Percentiles rank a stretch among this genome's conserved stretches.
Conservation (phyloP, 2,797 vertebrate genomes). For the Mionectes olivaceus region DNA sequence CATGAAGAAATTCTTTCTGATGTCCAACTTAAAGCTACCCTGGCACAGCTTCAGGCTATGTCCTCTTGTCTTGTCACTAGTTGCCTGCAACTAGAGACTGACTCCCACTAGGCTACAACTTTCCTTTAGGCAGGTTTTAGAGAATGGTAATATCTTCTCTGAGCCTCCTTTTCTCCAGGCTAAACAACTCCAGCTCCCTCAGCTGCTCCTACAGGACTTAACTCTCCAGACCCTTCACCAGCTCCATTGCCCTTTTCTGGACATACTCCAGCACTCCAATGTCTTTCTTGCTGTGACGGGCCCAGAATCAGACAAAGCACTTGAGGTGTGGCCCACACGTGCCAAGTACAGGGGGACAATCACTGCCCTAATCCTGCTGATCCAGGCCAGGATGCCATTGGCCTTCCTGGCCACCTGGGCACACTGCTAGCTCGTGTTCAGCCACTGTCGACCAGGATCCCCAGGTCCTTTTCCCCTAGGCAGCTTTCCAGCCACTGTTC, state of each 20-base stretch:
- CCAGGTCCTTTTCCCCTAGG: not conserved
- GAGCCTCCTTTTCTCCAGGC: not conserved
- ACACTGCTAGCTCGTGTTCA: not conserved
- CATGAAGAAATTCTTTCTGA: not conserved
- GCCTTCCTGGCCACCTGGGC: not conserved
- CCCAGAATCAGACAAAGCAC: not conserved
- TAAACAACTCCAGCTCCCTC: not conserved
- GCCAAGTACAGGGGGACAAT: accelerated
- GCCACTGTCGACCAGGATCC: not conserved
- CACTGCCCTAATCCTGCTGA: not conserved
- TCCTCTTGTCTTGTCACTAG: not conserved
- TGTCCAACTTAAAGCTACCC: not conserved
- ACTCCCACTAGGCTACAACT: not conserved
- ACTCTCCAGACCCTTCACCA: not conserved
- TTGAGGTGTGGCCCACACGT: accelerated
- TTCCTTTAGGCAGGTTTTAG: not conserved
- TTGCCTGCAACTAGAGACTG: not conserved
- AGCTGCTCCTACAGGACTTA: not conserved
- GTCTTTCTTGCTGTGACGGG: not conserved
- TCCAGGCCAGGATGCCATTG: not conserved
- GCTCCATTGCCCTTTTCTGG: not conserved
- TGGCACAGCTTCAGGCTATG: not conserved
- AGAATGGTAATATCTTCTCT: not conserved
- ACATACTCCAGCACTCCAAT: not conserved
- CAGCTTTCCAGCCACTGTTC: not conserved